Conservation (phyloP, 2,888 invertebrate genomes). For the Drosophila ustulata region DNA sequence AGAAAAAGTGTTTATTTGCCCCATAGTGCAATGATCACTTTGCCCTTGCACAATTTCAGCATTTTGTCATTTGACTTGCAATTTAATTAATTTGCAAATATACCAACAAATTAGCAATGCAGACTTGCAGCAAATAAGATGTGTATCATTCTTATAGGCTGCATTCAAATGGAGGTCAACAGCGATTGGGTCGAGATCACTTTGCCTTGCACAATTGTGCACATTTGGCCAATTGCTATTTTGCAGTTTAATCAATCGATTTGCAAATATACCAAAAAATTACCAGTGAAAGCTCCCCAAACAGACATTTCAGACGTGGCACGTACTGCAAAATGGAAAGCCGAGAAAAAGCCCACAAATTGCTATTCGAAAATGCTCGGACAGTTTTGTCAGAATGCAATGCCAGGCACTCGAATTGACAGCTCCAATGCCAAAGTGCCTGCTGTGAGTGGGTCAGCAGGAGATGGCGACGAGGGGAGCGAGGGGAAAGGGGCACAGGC, state of each 20-base stretch:
- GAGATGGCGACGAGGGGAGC: background rate
- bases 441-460: constrained; percentile 1
- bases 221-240: constrained; percentile 23
- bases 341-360: constrained; percentile 39
- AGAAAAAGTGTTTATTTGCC: too few relatives aligned
- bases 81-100: too few relatives aligned
- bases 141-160: constrained; percentile 1
- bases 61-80: too few relatives aligned
- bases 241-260: constrained; percentile 57
- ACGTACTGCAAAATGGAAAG: constrained; percentile 21
- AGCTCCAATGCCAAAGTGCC: constrained; percentile 16
- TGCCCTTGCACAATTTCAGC: too few relatives aligned
- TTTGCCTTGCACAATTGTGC: constrained; percentile 18
- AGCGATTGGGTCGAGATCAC: constrained; percentile 6
- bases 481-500: background rate
- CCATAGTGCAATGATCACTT: too few relatives aligned
- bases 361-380: constrained; percentile 41
- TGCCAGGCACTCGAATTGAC: constrained; percentile 39
- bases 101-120: background rate
- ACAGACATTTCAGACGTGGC: constrained; percentile 20
- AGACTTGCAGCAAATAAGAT: background rate
- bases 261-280: constrained; percentile 32
- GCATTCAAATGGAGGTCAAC: constrained; percentile 1
- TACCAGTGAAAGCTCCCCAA: constrained; percentile 35
- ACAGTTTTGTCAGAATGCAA: constrained; percentile 49